Conservation (phyloP, 2,888 invertebrate species). For the Piscicola geometra region DNA sequence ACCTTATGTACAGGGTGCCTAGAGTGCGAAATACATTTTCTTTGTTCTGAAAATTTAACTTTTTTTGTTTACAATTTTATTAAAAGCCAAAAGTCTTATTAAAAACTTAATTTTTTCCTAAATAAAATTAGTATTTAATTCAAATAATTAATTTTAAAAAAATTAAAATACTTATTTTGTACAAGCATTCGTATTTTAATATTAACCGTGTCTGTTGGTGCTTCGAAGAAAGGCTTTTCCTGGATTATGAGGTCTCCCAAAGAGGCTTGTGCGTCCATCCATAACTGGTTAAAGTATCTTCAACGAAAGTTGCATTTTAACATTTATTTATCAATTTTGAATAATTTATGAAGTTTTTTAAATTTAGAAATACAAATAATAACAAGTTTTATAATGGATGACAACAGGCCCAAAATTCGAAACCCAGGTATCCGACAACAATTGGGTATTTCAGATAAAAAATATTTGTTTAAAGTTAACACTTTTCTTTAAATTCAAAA, state of each 20-base stretch:
- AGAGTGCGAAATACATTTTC: conserved; percentile 54
- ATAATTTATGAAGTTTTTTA: too few species aligned
- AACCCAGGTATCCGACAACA: too few species aligned
- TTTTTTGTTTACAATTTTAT: background rate
- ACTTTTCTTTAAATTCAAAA: too few species aligned
- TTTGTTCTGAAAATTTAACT: conserved; percentile 50
- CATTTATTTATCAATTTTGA: too few species aligned
- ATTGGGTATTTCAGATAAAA: too few species aligned
- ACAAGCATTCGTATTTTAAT: background rate
- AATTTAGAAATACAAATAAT: too few species aligned
- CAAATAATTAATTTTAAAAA: too few species aligned
- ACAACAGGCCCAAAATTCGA: too few species aligned
- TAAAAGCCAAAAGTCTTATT: background rate
- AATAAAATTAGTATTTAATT: too few species aligned
- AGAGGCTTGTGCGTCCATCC: conserved; percentile 55
- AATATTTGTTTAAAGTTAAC: too few species aligned
- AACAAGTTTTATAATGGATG: too few species aligned
- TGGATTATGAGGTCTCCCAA: conserved; percentile 53
- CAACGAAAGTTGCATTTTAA: too few species aligned
- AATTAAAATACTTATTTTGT: background rate
- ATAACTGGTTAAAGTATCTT: conserved; percentile 47
- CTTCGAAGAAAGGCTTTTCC: conserved; percentile 54
- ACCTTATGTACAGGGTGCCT: conserved; percentile 63
- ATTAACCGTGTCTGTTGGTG: conserved; percentile 54
- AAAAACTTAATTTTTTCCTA: background rate